Evolutionary conservation across 2,113 vertebrate species (phyloP).

Genomic region (Chlorocebus sabaeus): DNA sequence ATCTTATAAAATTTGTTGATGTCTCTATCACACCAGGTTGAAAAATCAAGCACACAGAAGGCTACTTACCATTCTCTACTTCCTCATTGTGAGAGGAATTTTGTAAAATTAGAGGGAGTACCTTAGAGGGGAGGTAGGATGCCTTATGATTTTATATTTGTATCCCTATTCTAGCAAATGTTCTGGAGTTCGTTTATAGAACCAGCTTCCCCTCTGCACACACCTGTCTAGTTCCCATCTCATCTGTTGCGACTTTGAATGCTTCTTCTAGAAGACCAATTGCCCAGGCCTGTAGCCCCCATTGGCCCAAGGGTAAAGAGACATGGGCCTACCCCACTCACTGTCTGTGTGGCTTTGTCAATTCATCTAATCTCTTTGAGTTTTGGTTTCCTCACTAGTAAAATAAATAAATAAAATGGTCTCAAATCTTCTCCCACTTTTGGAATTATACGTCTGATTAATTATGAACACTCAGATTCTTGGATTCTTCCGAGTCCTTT

Average conservation of each 20-base stretch:
- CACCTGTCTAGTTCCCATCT: background rate
- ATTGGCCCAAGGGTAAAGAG: background rate
- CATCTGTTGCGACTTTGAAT: background rate
- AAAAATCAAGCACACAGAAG: background rate
- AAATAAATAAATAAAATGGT: background rate
- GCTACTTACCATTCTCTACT: background rate
- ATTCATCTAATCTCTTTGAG: background rate
- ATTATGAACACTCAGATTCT: background rate
- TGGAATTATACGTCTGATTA: background rate
- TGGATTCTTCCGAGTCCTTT: background rate
- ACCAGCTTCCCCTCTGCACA: background rate
- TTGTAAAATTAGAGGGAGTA: background rate
- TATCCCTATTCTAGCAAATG: background rate
- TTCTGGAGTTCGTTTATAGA: background rate
- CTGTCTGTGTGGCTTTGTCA: background rate
- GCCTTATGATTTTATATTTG: background rate
- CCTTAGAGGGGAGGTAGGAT: background rate
- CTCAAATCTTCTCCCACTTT: background rate
- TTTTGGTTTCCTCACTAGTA: background rate
- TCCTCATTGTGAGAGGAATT: background rate
- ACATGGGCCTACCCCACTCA: background rate
- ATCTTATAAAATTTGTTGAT: background rate
- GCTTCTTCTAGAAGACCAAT: background rate
- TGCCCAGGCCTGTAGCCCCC: background rate
- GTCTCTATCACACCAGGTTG: background rate